phyloP scores from a whole-genome alignment of 2,888 invertebrate genomes.

The Crossocerus cetratus region DNA sequence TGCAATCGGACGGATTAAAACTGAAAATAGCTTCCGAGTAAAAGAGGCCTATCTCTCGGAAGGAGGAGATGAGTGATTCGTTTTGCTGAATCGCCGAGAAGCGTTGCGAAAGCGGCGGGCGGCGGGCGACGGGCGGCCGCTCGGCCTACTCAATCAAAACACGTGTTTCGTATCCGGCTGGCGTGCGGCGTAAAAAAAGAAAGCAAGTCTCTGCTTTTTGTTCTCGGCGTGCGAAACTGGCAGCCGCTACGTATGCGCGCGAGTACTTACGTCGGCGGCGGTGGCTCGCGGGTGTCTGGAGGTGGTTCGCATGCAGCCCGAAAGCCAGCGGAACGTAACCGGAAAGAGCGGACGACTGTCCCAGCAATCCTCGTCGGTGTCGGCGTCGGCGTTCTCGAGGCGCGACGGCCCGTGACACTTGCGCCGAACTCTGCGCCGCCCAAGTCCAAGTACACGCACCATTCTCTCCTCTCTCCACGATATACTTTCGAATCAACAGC shows the following conservation, averaged over 20 bases:
- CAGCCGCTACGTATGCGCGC: not conserved
- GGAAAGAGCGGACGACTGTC: slow-evolving; percentile 33
- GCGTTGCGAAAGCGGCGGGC: not conserved
- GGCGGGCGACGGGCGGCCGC: not conserved
- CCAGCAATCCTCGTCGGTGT: not conserved
- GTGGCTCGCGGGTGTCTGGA: slow-evolving; percentile 7
- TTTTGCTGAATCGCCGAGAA: not conserved
- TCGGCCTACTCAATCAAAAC: slow-evolving; percentile 42
- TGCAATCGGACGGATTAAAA: too few relatives aligned
- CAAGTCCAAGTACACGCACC: not conserved
- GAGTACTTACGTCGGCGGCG: slow-evolving; percentile 1
- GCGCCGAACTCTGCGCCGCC: not conserved
- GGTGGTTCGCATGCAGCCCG: slow-evolving; percentile 13
- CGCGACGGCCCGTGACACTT: not conserved
- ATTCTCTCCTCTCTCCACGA: not conserved
- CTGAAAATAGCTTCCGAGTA: too few relatives aligned
- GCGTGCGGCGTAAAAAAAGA: slow-evolving; percentile 3
- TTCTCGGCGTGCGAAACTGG: slow-evolving; percentile 12
- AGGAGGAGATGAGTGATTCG: too few relatives aligned
- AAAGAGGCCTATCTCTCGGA: too few relatives aligned
- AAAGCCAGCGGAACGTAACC: slow-evolving; percentile 37
- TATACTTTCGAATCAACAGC: too few relatives aligned
- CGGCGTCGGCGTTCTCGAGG: not conserved
- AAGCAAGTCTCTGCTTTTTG: not conserved
- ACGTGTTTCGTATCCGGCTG: slow-evolving; percentile 59